These are phyloP conservation scores for Agrotis segetum DNA, from an alignment of 2,888 invertebrate species.

Conservation along the genomic window DNA sequence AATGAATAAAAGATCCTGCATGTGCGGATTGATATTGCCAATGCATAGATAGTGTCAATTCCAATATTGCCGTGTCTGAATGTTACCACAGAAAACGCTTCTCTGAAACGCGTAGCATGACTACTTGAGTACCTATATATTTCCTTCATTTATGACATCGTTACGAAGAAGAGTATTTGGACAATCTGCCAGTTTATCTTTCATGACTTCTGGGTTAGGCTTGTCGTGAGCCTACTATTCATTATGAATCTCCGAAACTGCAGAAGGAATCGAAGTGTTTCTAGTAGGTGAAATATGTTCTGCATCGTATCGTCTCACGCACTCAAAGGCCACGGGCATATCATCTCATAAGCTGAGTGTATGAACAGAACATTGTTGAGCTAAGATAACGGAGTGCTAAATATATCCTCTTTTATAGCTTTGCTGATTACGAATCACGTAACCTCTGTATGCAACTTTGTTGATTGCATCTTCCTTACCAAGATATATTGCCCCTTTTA, in stretches of 20 bases:
- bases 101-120: no score
- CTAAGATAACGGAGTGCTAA: slow-evolving; percentile 46
- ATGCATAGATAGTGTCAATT: no score
- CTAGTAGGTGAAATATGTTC: neutral
- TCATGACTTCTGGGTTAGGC: no score
- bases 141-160: no score
- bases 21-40: no score
- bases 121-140: no score
- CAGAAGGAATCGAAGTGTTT: neutral
- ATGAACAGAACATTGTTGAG: slow-evolving; percentile 42
- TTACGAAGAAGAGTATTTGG: no score
- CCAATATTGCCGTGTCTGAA: no score
- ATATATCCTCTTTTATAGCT: slow-evolving; percentile 41
- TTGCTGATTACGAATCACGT: slow-evolving; percentile 47
- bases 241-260: neutral
- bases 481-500: neutral
- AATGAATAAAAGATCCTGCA: no score
- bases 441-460: slow-evolving; percentile 38
- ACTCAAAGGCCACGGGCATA: slow-evolving; percentile 24
- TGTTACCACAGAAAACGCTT: no score
- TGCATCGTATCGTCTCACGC: neutral
- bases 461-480: neutral
- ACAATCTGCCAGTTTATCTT: no score
- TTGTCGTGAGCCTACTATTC: no score
- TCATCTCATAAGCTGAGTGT: slow-evolving; percentile 21